Evolutionary conservation across 2,113 vertebrate species (phyloP).

Genomic region (Synodontis membranacea): DNA sequence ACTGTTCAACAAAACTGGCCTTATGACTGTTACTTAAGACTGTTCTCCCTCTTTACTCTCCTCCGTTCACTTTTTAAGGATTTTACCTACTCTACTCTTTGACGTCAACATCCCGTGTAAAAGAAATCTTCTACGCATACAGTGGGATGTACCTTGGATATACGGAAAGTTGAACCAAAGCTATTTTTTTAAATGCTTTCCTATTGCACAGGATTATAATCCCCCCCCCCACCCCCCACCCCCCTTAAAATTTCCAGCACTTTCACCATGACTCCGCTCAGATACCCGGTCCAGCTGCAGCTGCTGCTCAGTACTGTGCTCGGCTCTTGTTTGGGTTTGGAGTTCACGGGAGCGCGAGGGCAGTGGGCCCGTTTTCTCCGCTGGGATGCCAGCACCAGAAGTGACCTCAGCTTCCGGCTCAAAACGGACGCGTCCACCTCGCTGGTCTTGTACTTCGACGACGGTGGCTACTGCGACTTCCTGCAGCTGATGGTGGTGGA

Average conservation of each 20-base stretch:
- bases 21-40: conserved; percentile 74
- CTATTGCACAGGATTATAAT: conserved; percentile 65
- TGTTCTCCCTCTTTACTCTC: conserved; percentile 63
- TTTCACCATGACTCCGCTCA: conserved; percentile 77
- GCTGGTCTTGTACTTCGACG: conserved; percentile 96
- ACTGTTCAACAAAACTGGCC: conserved; percentile 59
- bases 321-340: conserved; percentile 85
- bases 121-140: conserved; percentile 46
- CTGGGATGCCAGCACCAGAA: conserved; percentile 95
- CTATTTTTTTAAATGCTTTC: conserved; percentile 56
- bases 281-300: conserved; percentile 84
- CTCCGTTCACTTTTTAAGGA: conserved; percentile 56
- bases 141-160: conserved; percentile 66
- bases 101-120: conserved; percentile 50
- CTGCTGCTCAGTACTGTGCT: conserved; percentile 84
- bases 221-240: neutral
- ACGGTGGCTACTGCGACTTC: conserved; percentile 96
- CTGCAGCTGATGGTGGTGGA: conserved; percentile 88
- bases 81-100: conserved; percentile 58
- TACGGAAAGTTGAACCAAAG: conserved; percentile 54
- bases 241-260: conserved; percentile 58
- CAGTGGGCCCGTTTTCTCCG: conserved; percentile 98
- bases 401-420: conserved; percentile 95
- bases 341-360: conserved; percentile 90
- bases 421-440: conserved; percentile 90